Evolutionary conservation across 2,888 invertebrate species (phyloP).

Genomic region (Sipha maydis): DNA sequence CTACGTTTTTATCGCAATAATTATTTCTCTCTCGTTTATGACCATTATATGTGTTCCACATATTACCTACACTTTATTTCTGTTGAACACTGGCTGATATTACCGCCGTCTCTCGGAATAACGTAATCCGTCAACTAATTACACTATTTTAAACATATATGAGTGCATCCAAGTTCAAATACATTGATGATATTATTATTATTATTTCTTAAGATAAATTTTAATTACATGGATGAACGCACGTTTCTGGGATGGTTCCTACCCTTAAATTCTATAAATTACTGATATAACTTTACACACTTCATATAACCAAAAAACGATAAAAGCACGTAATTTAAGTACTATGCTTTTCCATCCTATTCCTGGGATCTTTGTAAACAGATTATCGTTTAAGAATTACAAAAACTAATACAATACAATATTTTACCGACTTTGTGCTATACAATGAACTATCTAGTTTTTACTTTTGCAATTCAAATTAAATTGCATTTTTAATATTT

Average conservation of each 20-base stretch:
- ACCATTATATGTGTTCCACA: background rate
- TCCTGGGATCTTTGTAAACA: too few relatives aligned
- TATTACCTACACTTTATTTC: background rate
- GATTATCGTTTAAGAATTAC: too few relatives aligned
- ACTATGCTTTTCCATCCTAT: too few relatives aligned
- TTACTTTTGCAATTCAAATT: too few relatives aligned
- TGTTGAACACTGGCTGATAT: background rate
- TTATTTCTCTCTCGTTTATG: background rate
- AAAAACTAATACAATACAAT: too few relatives aligned
- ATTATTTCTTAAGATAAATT: background rate
- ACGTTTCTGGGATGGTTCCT: background rate
- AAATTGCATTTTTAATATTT: too few relatives aligned
- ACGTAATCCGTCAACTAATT: background rate
- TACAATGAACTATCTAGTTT: too few relatives aligned
- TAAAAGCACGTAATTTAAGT: background rate
- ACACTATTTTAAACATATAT: background rate
- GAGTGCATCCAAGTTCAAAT: background rate
- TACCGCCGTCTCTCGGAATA: background rate
- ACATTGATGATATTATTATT: background rate
- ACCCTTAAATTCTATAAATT: background rate
- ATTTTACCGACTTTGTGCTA: too few relatives aligned
- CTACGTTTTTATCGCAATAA: background rate
- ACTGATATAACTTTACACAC: background rate
- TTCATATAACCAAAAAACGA: background rate
- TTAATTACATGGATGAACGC: background rate